A percentile compares a stretch with the other conserved stretches of the same genome.
Evolutionary conservation across 2,888 invertebrate species (phyloP).

Genomic region (Leistus spinibarbis): DNA sequence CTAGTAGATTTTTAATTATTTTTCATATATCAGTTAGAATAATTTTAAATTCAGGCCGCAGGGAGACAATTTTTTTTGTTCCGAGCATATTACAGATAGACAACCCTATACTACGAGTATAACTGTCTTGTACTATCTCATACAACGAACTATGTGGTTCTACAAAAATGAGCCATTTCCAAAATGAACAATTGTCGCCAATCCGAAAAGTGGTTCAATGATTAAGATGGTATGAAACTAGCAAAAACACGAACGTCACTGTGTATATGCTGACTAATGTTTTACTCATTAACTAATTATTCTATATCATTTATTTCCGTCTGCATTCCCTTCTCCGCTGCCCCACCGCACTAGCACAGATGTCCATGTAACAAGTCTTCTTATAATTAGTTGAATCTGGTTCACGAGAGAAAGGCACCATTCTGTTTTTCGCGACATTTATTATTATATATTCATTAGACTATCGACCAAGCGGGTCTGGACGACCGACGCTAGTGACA

Average conservation of each 20-base stretch:
- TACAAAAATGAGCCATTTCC: too few relatives aligned
- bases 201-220: too few relatives aligned
- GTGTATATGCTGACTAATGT: conserved; percentile 14
- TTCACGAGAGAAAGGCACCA: not conserved
- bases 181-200: too few relatives aligned
- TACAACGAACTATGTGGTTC: too few relatives aligned
- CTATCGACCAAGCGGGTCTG: conserved; percentile 24
- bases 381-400: not conserved
- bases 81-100: too few relatives aligned
- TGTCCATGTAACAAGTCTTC: not conserved
- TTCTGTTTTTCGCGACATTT: conserved; percentile 13
- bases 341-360: not conserved
- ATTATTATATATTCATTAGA: conserved; percentile 35
- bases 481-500: not conserved
- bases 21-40: too few relatives aligned
- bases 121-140: too few relatives aligned
- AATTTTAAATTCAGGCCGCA: too few relatives aligned
- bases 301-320: conserved; percentile 32
- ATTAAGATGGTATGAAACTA: too few relatives aligned
- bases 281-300: conserved; percentile 33
- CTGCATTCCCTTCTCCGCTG: not conserved
- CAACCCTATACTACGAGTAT: too few relatives aligned
- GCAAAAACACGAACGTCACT: not conserved
- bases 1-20: too few relatives aligned
- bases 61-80: too few relatives aligned